Evolutionary conservation across 1,140 invertebrate genomes (phyloP).

Genomic region (Bombus fervidus): DNA sequence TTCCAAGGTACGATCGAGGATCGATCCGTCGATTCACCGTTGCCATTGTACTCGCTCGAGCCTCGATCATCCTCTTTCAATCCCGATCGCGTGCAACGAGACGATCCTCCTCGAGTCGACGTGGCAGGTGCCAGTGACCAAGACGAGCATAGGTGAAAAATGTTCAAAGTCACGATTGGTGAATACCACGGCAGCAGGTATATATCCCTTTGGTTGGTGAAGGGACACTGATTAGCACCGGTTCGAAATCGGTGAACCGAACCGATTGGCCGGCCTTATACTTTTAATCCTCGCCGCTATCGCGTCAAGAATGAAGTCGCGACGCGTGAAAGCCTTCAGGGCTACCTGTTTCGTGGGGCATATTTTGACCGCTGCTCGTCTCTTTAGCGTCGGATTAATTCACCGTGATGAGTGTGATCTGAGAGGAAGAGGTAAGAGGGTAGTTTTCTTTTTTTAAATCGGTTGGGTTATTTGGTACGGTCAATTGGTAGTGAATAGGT

Average conservation of each 20-base stretch:
- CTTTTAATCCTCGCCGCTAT: constrained; percentile 22
- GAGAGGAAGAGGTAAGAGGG: too few species aligned
- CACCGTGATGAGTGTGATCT: background rate
- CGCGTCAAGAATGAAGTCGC: background rate
- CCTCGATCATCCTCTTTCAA: constrained; percentile 19
- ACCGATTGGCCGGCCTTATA: constrained; percentile 17
- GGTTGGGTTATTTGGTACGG: background rate
- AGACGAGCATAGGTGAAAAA: constrained; percentile 23
- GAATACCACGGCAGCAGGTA: constrained; percentile 31
- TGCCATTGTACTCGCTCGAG: background rate
- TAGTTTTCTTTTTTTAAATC: background rate
- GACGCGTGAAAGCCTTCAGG: background rate
- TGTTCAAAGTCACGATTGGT: constrained; percentile 36
- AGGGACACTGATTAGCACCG: constrained; percentile 46
- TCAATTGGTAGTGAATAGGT: background rate
- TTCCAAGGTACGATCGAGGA: constrained; percentile 47
- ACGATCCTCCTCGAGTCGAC: constrained; percentile 4
- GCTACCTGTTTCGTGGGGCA: constrained; percentile 29
- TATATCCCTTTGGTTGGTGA: constrained; percentile 7
- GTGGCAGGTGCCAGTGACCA: constrained; percentile 51
- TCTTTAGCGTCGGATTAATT: constrained; percentile 42
- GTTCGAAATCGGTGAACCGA: constrained; percentile 15
- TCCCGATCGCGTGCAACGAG: constrained; percentile 17
- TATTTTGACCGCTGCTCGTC: constrained; percentile 43
- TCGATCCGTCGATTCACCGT: constrained; percentile 62